These are phyloP conservation scores for Cerceris ruficornis DNA, from an alignment of 2,888 invertebrate species.

Conservation along the genomic window DNA sequence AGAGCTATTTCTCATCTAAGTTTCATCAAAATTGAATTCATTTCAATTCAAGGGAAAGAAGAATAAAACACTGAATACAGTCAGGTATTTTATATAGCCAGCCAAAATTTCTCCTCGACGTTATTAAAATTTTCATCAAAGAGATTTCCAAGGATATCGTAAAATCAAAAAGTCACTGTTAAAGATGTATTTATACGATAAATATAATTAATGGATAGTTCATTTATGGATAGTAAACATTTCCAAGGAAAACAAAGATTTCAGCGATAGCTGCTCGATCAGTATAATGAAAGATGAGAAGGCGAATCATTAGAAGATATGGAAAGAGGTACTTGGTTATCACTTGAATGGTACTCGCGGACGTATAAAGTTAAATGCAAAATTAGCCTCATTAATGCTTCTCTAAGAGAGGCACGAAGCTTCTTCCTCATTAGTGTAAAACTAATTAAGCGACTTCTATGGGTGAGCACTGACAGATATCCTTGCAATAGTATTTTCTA, in stretches of 20 bases:
- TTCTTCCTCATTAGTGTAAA: constrained; percentile 49
- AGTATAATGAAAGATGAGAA: constrained; percentile 2
- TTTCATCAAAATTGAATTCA: too few species aligned
- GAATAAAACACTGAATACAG: too few species aligned
- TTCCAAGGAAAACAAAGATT: neutral
- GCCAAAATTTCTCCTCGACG: too few species aligned
- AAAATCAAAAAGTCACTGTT: too few species aligned
- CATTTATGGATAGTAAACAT: constrained; percentile 1
- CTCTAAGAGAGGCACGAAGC: constrained; percentile 38
- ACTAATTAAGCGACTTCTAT: constrained; percentile 58
- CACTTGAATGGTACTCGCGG: constrained; percentile 49
- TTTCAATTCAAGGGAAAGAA: too few species aligned
- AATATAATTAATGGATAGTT: neutral
- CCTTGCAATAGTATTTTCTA: constrained; percentile 24
- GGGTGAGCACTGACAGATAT: constrained; percentile 23
- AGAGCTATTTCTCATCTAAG: too few species aligned
- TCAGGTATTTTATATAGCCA: too few species aligned
- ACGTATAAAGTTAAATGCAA: constrained; percentile 57
- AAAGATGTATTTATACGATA: too few species aligned
- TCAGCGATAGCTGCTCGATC: constrained; percentile 1
- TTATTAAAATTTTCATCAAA: too few species aligned
- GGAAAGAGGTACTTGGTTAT: constrained; percentile 41
- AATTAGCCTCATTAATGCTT: constrained; percentile 61
- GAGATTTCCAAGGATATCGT: too few species aligned
- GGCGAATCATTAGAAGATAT: constrained; percentile 29